Evolutionary conservation across 2,888 invertebrate genomes (phyloP), one percentile per base, ranked within the genome.

Genomic region (Laothoe populi): DNA sequence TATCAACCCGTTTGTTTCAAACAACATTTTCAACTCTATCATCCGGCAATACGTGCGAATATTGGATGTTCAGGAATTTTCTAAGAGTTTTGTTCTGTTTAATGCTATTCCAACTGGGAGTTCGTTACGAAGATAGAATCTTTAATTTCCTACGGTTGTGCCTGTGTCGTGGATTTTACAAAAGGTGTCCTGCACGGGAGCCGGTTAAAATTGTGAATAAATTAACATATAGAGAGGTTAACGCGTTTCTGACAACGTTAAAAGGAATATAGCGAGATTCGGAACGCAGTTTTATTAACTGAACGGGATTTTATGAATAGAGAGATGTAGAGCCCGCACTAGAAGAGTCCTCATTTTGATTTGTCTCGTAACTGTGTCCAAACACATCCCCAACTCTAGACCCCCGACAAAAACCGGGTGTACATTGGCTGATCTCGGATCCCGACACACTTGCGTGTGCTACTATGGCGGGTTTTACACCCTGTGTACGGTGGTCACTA

Each of bases 71-170:
- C 0, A 16, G 16, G 19, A 4, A 35, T 31, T 35, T 53, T 53
- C 53, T 21, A 53, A 53, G 53, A 53, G 53, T 83, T 80, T 77
- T 78, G 75, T 75, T 72, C 76, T 73, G 73, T 73, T 76, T 78
- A 79, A 82, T 82, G 73, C 77, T 80, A 84, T 79, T 73, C 73
- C 76, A 78, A 80, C 75, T 75, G 70, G 49, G 74, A 83, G 80
- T 86, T 85, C 82, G 84, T 85, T 84, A 84, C 83, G 74, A 64
- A 82, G 90, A 89, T 89, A 88, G 82, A 87, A 90, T 90, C 88
- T 88, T 88, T 89, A 89, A 89, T 90, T 89, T 90, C 88, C 88
- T 85, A 74, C 72, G 72, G 74, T 76, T 53, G 53, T 31, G 26
- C 70, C 79, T 77, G 72, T 82, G 83, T 80, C 81, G 78, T 67